Evolutionary conservation across 2,113 vertebrate species (phyloP).

Genomic region (Nipponia nippon): DNA sequence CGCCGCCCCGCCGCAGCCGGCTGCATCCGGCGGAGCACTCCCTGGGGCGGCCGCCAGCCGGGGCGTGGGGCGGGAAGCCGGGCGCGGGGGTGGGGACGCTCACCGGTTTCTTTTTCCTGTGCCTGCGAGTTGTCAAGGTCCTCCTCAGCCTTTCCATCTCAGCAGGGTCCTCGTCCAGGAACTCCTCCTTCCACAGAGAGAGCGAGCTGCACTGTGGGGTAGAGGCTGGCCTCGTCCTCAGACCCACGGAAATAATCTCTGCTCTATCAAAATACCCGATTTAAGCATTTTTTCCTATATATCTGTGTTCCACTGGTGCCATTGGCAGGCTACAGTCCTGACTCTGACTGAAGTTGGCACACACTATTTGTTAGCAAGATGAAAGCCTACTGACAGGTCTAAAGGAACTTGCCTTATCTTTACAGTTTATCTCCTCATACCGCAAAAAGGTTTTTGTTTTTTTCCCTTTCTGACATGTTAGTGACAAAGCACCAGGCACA

Average conservation of each 20-base stretch:
- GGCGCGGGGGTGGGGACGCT: accelerated
- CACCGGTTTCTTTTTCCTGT: constrained; percentile 73
- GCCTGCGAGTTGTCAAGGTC: constrained; percentile 55
- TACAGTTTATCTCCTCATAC: accelerated
- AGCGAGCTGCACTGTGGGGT: accelerated
- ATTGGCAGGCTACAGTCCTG: accelerated
- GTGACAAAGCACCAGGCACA: not conserved
- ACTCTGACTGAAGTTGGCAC: too few relatives aligned
- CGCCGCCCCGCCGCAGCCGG: too few relatives aligned
- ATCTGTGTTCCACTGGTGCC: accelerated
- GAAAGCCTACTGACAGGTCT: not conserved
- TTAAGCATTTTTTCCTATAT: accelerated
- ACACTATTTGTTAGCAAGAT: accelerated
- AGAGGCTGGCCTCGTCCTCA: not conserved
- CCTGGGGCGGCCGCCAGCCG: accelerated
- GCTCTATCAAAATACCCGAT: accelerated
- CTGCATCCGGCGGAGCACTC: accelerated
- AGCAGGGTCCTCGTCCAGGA: constrained; percentile 44
- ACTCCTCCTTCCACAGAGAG: constrained; percentile 65
- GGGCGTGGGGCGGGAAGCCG: accelerated
- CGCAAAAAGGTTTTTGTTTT: accelerated
- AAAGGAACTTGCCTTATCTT: not conserved
- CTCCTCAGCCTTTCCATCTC: constrained; percentile 65
- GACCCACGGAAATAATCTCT: accelerated
- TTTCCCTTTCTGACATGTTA: not conserved